phyloP scores from a whole-genome alignment of 1,140 invertebrate species.

The Diorhabda sublineata region DNA sequence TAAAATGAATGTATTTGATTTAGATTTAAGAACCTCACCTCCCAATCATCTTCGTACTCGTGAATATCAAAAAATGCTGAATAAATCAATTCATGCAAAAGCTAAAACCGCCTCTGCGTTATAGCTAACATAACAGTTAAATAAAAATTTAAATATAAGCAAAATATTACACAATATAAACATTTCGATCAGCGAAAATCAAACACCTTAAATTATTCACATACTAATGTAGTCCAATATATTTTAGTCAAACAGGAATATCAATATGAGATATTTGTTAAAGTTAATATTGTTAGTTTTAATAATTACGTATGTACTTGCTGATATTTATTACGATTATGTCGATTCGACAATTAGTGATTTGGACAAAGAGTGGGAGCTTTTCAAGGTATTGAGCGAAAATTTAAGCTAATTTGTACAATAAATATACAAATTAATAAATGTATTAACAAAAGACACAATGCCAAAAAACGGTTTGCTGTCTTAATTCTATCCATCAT shows the following conservation, averaged over 20 bases:
- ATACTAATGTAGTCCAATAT: neutral
- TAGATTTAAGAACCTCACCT: too few relatives aligned
- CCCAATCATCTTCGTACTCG: too few relatives aligned
- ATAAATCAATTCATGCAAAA: too few relatives aligned
- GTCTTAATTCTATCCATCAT: too few relatives aligned
- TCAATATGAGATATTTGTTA: neutral
- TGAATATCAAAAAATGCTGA: too few relatives aligned
- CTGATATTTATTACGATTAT: neutral
- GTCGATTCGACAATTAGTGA: slow-evolving; percentile 1
- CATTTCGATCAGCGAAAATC: slow-evolving; percentile 5
- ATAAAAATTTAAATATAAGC: neutral
- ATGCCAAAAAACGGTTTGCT: too few relatives aligned
- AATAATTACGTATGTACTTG: neutral
- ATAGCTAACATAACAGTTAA: too few relatives aligned
- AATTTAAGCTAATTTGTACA: too few relatives aligned
- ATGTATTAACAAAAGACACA: too few relatives aligned
- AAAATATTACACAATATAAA: slow-evolving; percentile 4
- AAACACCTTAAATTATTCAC: neutral
- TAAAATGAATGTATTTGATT: too few relatives aligned
- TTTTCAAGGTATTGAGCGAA: slow-evolving; percentile 32
- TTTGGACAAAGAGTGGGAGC: slow-evolving; percentile 30
- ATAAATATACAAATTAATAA: too few relatives aligned
- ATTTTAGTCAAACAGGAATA: slow-evolving; percentile 6
- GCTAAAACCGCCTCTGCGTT: too few relatives aligned
- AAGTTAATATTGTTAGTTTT: neutral